phyloP scores from a whole-genome alignment of 1,140 invertebrate genomes.

The Plodia interpunctella region DNA sequence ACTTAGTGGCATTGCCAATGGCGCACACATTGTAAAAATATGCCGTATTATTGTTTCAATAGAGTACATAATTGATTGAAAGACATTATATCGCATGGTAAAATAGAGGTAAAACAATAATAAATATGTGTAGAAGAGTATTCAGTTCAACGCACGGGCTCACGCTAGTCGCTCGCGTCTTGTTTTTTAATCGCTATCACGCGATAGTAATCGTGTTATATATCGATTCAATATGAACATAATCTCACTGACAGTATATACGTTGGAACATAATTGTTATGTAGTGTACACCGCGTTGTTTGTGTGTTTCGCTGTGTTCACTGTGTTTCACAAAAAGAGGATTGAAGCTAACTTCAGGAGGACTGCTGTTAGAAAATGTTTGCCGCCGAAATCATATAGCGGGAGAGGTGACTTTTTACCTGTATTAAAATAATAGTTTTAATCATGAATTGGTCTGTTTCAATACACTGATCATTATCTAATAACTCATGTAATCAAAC shows the following conservation, averaged over 20 bases:
- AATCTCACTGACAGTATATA: constrained; percentile 57
- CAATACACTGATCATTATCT: no score
- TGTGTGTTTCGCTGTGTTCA: constrained; percentile 54
- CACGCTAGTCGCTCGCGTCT: constrained; percentile 11
- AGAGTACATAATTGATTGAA: not conserved
- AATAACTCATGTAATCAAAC: no score
- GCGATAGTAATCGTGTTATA: constrained; percentile 11
- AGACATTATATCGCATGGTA: not conserved
- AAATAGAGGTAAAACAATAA: not conserved
- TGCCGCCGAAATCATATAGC: constrained; percentile 37
- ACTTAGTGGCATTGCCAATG: not conserved
- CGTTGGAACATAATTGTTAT: constrained; percentile 63
- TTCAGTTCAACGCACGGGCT: constrained; percentile 14
- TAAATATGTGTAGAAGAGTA: not conserved
- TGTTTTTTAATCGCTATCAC: not conserved
- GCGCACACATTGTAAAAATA: not conserved
- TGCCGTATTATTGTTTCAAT: not conserved
- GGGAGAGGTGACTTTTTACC: constrained; percentile 34
- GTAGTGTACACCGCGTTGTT: constrained; percentile 56
- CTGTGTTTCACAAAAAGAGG: constrained; percentile 62
- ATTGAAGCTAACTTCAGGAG: constrained; percentile 36
- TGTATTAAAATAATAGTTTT: not conserved
- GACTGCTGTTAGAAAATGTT: constrained; percentile 33
- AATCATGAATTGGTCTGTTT: no score
- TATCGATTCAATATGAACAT: constrained; percentile 49